Percentiles rank a stretch among this genome's conserved stretches.
phyloP scores from a whole-genome alignment of 2,113 vertebrate genomes.

The Chloebia gouldiae region DNA sequence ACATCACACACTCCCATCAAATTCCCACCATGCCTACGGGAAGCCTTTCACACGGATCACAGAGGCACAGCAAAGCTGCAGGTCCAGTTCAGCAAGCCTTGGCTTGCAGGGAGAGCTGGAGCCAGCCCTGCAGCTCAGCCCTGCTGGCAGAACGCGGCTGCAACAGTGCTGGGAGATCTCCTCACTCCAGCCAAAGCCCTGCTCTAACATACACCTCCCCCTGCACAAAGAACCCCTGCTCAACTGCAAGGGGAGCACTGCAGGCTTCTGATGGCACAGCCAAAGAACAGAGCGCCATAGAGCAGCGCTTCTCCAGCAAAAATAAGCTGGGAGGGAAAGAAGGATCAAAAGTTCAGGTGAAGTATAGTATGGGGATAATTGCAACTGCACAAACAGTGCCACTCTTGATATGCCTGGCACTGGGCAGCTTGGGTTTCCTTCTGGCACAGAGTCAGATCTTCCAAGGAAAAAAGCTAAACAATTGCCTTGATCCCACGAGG shows the following conservation, averaged over 20 bases:
- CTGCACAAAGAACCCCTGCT: not conserved
- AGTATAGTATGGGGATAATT: not conserved
- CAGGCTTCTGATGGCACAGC: not conserved
- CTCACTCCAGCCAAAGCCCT: not conserved
- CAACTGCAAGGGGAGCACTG: not conserved
- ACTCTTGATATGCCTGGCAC: not conserved
- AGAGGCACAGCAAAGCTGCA: constrained; percentile 11
- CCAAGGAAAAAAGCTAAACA: not conserved
- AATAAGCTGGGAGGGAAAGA: not conserved
- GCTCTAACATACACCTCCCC: not conserved
- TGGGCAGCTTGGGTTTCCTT: not conserved
- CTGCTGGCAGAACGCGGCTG: accelerated
- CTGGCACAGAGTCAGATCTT: not conserved
- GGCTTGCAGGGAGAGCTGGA: not conserved
- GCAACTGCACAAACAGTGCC: not conserved
- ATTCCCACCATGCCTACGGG: not conserved
- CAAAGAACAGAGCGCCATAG: accelerated
- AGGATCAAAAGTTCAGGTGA: not conserved
- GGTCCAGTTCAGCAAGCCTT: not conserved
- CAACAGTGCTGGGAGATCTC: not conserved
- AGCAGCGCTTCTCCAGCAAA: not conserved
- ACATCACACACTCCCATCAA: not conserved
- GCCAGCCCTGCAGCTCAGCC: not conserved
- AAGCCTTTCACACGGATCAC: not conserved
- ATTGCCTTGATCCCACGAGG: not conserved